These are phyloP conservation scores for Orthosia gothica DNA, from an alignment of 2,888 invertebrate species.

Conservation along the genomic window DNA sequence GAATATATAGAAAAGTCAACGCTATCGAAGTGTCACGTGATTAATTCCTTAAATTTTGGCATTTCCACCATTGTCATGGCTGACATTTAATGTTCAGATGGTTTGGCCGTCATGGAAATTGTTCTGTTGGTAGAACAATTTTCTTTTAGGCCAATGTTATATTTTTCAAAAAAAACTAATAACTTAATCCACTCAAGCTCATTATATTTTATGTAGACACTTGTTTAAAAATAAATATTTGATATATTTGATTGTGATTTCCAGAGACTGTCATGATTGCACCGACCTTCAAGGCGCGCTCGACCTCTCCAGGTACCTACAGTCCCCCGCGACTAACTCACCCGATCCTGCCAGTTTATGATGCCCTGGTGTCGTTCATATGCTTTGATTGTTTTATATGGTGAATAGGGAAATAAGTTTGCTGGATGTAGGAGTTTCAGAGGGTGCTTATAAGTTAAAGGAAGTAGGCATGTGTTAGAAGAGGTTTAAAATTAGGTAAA, in stretches of 20 bases:
- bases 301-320: slow-evolving; percentile 93
- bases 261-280: slow-evolving; percentile 94
- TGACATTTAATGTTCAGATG: no score
- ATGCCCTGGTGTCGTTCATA: slow-evolving; percentile 66
- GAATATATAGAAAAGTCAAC: no score
- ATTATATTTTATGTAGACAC: slow-evolving; percentile 14
- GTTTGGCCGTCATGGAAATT: no score
- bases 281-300: slow-evolving; percentile 96
- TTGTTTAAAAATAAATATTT: slow-evolving; percentile 30
- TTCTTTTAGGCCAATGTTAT: background rate
- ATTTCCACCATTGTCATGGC: no score
- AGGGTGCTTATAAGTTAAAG: background rate
- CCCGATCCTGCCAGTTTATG: slow-evolving; percentile 36
- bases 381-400: slow-evolving; percentile 64
- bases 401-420: background rate
- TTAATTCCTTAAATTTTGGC: no score
- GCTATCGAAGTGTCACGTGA: no score
- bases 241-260: slow-evolving; percentile 87
- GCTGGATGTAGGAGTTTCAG: background rate
- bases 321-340: slow-evolving; percentile 65
- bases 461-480: no score
- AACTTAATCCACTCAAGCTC: background rate
- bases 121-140: background rate
- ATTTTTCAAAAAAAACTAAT: background rate
- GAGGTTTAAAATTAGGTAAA: no score